Evolutionary conservation across 2,888 invertebrate genomes (phyloP), one percentile per base, ranked within the genome.

Genomic region (Amblyjoppa proteus): DNA sequence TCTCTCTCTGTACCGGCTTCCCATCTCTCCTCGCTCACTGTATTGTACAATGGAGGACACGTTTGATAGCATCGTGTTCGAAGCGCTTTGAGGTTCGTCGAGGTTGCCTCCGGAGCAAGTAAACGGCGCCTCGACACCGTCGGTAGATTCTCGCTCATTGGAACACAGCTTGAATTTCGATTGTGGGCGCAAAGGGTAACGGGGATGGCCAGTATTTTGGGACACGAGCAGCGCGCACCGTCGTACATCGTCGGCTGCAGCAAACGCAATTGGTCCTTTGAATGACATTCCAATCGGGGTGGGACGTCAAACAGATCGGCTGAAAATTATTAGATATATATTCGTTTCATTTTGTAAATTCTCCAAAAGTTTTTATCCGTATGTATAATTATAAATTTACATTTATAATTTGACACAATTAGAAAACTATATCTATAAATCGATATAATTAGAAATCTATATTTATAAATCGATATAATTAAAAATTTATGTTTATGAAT

Each of bases 51-150:
- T 77, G 38, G 20, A 74, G 49, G 58, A 64, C 53, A 56, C 61
- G 73, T 84, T 81, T 81, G 84, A 81, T 74, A 64, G 51, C 69
- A 45, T 25, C 69, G 16, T 64, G 74, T 78, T 66, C 64, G 69
- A 81, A 74, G 70, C 61, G 68, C 84, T 84, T 84, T 81, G 84
- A 84, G 74, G 84, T 70, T 70, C 53, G 61, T 58, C 81, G 81
- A 74, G 68, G 78, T 73, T 68, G 71, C 41, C 66, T 49, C 31
- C 45, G 51, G 58, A 69, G 53, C 73, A 56, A 68, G 51, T 25
- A 56, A 51, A 31, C 58, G 41, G 34, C 45, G 71, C 75, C 56
- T 68, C 81, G 73, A 77, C 56, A 28, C 28, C 56, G 38, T 16
- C n/a, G 56, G n/a, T 31, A 45, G 28, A 31, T 28, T 25, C 11